A percentile compares a stretch with the other conserved stretches of the same genome.
Evolutionary conservation across 1,140 invertebrate species (phyloP).

Genomic region (Parasteatoda tepidariorum): DNA sequence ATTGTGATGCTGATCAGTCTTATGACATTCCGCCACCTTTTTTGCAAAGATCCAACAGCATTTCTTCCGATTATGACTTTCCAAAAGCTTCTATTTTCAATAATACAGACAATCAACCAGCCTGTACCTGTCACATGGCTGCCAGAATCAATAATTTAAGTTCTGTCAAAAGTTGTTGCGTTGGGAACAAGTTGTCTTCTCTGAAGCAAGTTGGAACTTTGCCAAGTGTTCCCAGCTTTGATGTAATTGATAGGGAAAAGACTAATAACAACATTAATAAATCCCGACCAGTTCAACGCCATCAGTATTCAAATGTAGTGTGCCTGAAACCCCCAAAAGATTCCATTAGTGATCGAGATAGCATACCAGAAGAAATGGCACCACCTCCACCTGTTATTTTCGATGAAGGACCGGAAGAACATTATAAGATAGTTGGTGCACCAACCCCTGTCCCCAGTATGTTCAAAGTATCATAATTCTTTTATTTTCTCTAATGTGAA

Average conservation of each 20-base stretch:
- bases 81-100: conserved; percentile 29
- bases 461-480: conserved; percentile 1
- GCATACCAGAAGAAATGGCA: conserved; percentile 47
- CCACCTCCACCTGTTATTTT: conserved; percentile 36
- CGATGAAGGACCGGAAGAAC: conserved; percentile 33
- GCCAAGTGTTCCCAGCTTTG: conserved; percentile 32
- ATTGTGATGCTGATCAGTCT: conserved; percentile 23
- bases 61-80: conserved; percentile 39
- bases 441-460: conserved; percentile 11
- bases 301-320: conserved; percentile 45
- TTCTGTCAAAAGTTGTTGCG: conserved; percentile 46
- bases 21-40: conserved; percentile 37
- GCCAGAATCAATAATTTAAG: conserved; percentile 20
- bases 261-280: not conserved
- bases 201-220: not conserved
- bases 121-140: conserved; percentile 28
- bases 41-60: conserved; percentile 20
- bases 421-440: conserved; percentile 50
- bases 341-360: not conserved
- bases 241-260: not conserved
- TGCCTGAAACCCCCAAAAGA: not conserved
- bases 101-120: conserved; percentile 11
- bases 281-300: not conserved
- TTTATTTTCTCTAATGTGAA: not conserved
- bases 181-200: conserved; percentile 32